phyloP scores from a whole-genome alignment of 2,113 vertebrate genomes.

The Plestiodon gilberti region DNA sequence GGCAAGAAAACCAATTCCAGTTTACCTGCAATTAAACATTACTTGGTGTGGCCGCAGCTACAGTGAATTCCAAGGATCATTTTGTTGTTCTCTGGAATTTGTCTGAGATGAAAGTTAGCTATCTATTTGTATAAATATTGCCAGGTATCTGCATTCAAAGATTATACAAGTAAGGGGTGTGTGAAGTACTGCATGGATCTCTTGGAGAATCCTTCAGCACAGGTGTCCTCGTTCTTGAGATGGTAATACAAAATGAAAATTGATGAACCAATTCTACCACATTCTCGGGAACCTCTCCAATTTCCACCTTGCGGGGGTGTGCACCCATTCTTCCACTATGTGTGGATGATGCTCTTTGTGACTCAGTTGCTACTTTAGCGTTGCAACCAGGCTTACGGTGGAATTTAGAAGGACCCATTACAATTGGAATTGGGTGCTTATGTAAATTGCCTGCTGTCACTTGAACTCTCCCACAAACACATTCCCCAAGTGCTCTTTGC shows the following conservation, averaged over 20 bases:
- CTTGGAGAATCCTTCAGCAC: background rate
- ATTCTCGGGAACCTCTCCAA: background rate
- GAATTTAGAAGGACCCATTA: background rate
- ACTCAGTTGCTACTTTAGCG: background rate
- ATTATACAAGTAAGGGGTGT: background rate
- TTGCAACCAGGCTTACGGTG: background rate
- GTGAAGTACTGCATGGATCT: background rate
- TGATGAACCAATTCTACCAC: background rate
- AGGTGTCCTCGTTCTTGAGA: background rate
- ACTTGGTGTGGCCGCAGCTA: background rate
- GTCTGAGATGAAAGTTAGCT: background rate
- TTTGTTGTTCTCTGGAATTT: background rate
- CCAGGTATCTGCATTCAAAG: background rate
- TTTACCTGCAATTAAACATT: background rate
- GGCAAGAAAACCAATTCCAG: background rate
- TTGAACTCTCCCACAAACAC: background rate
- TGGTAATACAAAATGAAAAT: background rate
- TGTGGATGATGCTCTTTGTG: background rate
- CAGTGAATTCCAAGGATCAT: background rate
- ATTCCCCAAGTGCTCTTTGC: background rate
- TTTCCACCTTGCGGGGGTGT: background rate
- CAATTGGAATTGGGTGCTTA: background rate
- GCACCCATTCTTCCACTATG: background rate
- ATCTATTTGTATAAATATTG: background rate
- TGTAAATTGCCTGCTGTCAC: conserved; percentile 5